Evolutionary conservation across 2,888 invertebrate species (phyloP).

Genomic region (Galerucella calmariensis): DNA sequence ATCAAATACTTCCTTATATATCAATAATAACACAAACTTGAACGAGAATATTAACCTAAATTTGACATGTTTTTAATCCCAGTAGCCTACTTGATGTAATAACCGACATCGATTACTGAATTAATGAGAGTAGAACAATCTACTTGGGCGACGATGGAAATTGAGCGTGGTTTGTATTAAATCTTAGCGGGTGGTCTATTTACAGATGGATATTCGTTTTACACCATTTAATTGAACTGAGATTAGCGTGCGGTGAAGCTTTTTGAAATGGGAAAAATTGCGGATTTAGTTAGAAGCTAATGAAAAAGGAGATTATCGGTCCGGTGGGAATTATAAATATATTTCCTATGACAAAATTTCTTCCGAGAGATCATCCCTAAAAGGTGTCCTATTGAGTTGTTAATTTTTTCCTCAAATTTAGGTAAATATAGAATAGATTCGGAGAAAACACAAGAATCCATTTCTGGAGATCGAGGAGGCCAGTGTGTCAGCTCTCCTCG

Average conservation of each 20-base stretch:
- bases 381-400: no score
- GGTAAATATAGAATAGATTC: no score
- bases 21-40: no score
- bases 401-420: no score
- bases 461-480: no score
- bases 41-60: no score
- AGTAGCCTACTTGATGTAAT: slow-evolving; percentile 1
- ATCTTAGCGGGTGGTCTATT: slow-evolving; percentile 18
- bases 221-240: not conserved
- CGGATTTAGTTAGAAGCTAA: not conserved
- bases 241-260: not conserved
- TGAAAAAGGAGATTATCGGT: no score
- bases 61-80: not conserved
- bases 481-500: no score
- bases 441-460: no score
- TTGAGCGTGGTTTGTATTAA: slow-evolving; percentile 1
- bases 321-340: no score
- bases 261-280: not conserved
- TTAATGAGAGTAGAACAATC: slow-evolving; percentile 4
- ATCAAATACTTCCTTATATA: not conserved
- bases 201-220: slow-evolving; percentile 10
- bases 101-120: slow-evolving; percentile 8
- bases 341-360: no score
- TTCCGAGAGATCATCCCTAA: no score
- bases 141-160: not conserved